Base-by-base conservation (phyloP, 2,797 vertebrate species). In the Propithecus deckenii region DNA sequence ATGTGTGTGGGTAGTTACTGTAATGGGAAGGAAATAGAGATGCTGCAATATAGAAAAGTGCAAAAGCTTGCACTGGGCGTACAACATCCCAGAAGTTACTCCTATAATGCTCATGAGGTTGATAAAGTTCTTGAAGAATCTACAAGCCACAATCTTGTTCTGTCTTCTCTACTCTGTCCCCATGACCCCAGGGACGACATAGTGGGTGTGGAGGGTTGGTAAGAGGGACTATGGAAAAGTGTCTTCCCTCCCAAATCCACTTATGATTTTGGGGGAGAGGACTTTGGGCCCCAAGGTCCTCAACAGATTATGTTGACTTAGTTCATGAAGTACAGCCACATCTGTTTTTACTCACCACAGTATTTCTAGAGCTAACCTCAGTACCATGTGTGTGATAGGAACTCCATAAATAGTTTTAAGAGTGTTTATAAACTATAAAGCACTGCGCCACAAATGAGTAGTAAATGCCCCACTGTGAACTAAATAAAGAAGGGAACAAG, bases 1-100 rank as follows among this genome's bases (percentile, higher is more conserved):
- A 38, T n/a, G 35, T 41, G 22, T 90, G 10, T 69, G 80, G 4
- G 32, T 59, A 11, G 30, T 89, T 80, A 86, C 48, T 63, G 22
- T 87, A 72, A 93, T n/a, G 20, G 57, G 57, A 92, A 81, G 83
- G 80, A 94, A 83, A 89, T 69, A 79, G 91, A 92, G 86, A 89
- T 86, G 67, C 50, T 69, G 85, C 28, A 35, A 63, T 35, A 10
- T 22, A 65, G 55, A 78, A 52, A 41, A 41, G 3, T 18, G 6
- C 74, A 28, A 30, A 65, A n/a, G n/a, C 65, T 32, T 76, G 23
- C 35, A 4, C 17, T 83, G 91, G 57, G 17, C 50, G 92, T 97
- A 67, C 76, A 90, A 38, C 32, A 69, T 89, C 67, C 59, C 50
- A 43, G 65, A 61, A 78, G 46, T 41, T 80, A 48, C 50, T 89